These are phyloP conservation scores for Cochlearius cochlearius DNA, from an alignment of 2,113 vertebrate species.

Conservation along the genomic window DNA sequence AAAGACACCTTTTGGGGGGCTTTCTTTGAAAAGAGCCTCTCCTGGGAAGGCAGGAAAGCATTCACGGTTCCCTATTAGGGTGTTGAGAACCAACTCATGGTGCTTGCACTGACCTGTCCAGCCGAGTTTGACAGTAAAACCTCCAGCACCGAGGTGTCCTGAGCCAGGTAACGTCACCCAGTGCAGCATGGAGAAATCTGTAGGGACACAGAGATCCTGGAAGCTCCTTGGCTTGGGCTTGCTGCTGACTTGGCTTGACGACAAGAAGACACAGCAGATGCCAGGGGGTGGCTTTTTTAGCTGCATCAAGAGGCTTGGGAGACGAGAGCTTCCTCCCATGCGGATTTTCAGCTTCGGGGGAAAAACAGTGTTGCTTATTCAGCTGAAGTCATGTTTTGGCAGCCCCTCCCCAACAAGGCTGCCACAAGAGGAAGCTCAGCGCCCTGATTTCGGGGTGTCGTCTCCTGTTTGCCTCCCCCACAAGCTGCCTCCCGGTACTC, in stretches of 20 bases:
- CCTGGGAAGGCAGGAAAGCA: neutral
- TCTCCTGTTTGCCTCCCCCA: neutral
- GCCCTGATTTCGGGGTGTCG: neutral
- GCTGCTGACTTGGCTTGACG: neutral
- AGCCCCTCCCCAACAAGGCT: neutral
- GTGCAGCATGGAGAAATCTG: fast-evolving
- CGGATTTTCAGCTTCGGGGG: neutral
- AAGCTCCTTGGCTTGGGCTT: neutral
- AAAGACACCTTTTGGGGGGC: neutral
- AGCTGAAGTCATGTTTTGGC: constrained; percentile 20
- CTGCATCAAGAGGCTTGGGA: neutral
- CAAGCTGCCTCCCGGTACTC: neutral
- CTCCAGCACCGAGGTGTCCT: neutral
- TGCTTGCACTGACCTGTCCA: neutral
- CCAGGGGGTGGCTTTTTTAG: constrained; percentile 37
- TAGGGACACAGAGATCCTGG: neutral
- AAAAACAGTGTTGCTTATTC: constrained; percentile 25
- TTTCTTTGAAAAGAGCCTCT: neutral
- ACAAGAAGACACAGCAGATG: constrained; percentile 14
- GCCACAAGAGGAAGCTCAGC: neutral
- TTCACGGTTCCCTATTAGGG: neutral
- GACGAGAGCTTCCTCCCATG: constrained; percentile 27
- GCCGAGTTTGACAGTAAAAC: neutral
- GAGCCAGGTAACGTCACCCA: neutral
- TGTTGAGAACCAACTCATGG: neutral